These are phyloP conservation scores for Cetonia aurata DNA, from an alignment of 2,888 invertebrate species.

Conservation along the genomic window DNA sequence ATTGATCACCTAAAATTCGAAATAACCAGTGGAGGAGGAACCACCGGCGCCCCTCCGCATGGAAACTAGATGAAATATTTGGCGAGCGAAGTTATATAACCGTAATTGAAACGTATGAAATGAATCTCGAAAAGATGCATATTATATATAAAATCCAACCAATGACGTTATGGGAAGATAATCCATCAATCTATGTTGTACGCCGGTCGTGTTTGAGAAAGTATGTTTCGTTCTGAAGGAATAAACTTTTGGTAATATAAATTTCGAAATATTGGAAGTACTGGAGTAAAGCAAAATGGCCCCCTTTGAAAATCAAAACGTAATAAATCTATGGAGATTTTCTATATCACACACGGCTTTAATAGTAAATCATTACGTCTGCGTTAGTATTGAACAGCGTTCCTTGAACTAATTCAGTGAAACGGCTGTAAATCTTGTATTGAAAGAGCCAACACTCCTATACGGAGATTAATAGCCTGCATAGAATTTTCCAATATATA, in stretches of 20 bases:
- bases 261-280: no score
- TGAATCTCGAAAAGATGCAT: no score
- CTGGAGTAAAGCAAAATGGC: no score
- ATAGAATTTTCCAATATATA: conserved; percentile 22
- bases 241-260: no score
- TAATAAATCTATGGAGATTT: no score
- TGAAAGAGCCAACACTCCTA: conserved; percentile 18
- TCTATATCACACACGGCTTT: no score
- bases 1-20: conserved; percentile 62
- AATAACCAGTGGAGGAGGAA: conserved; percentile 52
- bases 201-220: no score
- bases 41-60: conserved; percentile 38
- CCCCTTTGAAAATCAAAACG: no score
- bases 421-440: conserved; percentile 35
- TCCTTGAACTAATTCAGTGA: conserved; percentile 23
- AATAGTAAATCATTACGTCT: conserved; percentile 24
- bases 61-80: conserved; percentile 46
- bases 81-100: conserved; percentile 2
- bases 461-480: conserved; percentile 23
- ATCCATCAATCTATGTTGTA: no score
- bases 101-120: conserved; percentile 15
- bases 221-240: no score
- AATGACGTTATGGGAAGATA: no score
- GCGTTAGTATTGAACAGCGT: background rate
- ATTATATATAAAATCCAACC: no score